Conservation (phyloP, 2,797 vertebrate species). For the Melanotaenia maccullochi region DNA sequence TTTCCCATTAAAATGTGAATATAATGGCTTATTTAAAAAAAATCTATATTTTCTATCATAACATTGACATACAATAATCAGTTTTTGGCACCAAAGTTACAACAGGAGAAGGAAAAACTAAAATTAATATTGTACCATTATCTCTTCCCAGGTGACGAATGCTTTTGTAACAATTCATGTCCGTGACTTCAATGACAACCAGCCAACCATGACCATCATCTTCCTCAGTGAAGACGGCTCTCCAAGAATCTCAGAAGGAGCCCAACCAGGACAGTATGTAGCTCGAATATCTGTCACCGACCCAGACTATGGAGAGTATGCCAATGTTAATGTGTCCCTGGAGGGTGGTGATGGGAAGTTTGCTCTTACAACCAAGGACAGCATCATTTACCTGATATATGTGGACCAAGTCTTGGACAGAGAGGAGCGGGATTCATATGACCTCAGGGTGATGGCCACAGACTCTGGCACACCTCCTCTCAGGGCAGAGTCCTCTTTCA, state of each 20-base stretch:
- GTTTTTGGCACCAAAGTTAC: background rate
- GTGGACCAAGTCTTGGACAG: slow-evolving; percentile 94
- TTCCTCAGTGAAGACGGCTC: slow-evolving; percentile 97
- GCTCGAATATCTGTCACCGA: slow-evolving; percentile 97
- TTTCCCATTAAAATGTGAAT: too few relatives aligned
- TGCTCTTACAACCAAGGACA: slow-evolving; percentile 97
- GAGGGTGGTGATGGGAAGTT: slow-evolving; percentile 98
- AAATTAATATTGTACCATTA: background rate
- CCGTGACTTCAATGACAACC: slow-evolving; percentile 97
- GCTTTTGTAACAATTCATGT: slow-evolving; percentile 97
- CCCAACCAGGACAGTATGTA: slow-evolving; percentile 95
- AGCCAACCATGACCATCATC: slow-evolving; percentile 99
- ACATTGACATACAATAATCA: too few relatives aligned
- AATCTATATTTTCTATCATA: too few relatives aligned
- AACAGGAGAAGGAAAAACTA: background rate
- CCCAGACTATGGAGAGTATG: slow-evolving; percentile 96
- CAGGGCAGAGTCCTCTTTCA: slow-evolving; percentile 94
- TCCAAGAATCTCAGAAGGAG: slow-evolving; percentile 94
- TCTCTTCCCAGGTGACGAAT: slow-evolving; percentile 84
- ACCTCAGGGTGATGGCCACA: slow-evolving; percentile 93
- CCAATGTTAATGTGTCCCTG: slow-evolving; percentile 95
- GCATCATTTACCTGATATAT: slow-evolving; percentile 97
- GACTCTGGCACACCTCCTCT: slow-evolving; percentile 94
- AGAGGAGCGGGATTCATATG: slow-evolving; percentile 94
- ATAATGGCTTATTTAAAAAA: too few relatives aligned